Evolutionary conservation across 2,888 invertebrate species (phyloP).

Genomic region (Eupithecia dodoneata): DNA sequence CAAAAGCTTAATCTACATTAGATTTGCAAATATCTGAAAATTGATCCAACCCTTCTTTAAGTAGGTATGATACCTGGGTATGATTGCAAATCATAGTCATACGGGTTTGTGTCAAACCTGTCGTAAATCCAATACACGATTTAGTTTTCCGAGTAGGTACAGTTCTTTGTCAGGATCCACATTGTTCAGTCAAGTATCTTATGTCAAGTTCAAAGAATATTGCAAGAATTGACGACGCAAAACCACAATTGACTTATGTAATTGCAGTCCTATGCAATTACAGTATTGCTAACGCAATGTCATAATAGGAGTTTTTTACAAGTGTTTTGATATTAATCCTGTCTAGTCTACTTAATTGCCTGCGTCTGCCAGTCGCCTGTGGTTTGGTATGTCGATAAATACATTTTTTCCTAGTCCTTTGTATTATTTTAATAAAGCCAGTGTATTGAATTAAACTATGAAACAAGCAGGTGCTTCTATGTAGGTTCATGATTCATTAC

Average conservation of each 20-base stretch:
- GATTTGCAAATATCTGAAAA: not conserved
- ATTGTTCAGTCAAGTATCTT: constrained; percentile 5
- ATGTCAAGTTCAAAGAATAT: constrained; percentile 5
- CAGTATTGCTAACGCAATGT: constrained; percentile 25
- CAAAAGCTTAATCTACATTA: not conserved
- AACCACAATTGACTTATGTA: constrained; percentile 31
- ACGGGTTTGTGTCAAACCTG: not conserved
- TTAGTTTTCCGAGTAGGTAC: not conserved
- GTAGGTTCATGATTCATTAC: not conserved
- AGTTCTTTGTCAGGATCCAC: constrained; percentile 5
- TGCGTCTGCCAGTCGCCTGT: constrained; percentile 41
- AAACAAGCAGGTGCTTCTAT: not conserved
- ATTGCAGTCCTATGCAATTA: constrained; percentile 29
- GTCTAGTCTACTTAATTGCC: constrained; percentile 34
- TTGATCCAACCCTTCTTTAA: not conserved
- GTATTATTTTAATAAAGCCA: constrained; percentile 45
- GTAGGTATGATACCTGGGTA: not conserved
- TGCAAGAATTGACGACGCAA: constrained; percentile 25
- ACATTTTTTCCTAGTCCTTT: constrained; percentile 53
- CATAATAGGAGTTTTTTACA: constrained; percentile 30
- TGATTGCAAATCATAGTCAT: not conserved
- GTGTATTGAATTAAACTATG: constrained; percentile 21
- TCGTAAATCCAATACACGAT: not conserved
- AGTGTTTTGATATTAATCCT: constrained; percentile 33
- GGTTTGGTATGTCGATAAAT: constrained; percentile 43